Evolutionary conservation across 1,140 invertebrate species (phyloP).

Genomic region (Chionoecetes opilio): DNA sequence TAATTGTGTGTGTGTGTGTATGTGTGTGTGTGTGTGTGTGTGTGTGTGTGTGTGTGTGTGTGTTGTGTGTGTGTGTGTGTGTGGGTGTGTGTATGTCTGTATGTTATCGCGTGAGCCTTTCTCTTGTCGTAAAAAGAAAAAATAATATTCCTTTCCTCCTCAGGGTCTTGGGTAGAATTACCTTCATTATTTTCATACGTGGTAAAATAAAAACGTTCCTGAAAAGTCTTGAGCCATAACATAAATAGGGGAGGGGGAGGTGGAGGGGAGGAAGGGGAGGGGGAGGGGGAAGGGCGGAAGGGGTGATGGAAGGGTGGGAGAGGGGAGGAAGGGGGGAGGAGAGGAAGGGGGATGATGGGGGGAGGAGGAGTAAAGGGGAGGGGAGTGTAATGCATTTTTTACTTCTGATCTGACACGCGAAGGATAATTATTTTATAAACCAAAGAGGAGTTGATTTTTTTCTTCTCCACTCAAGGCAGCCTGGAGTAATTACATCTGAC

Average conservation of each 20-base stretch:
- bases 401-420: background rate
- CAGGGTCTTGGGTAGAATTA: background rate
- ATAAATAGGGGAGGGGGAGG: background rate
- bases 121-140: background rate
- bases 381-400: background rate
- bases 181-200: background rate
- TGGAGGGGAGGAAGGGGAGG: background rate
- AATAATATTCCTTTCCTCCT: background rate
- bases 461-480: background rate
- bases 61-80: background rate
- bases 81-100: background rate
- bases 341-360: background rate
- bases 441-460: background rate
- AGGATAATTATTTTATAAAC: background rate
- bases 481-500: background rate
- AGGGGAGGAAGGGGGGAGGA: background rate
- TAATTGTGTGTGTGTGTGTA: background rate
- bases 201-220: background rate
- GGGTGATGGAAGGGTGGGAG: background rate
- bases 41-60: background rate
- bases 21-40: background rate
- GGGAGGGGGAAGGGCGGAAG: background rate
- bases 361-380: background rate
- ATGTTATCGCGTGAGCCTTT: background rate
- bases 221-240: background rate